Base-by-base conservation (phyloP, 1,140 invertebrate species). In the Hormaphis cornu region DNA sequence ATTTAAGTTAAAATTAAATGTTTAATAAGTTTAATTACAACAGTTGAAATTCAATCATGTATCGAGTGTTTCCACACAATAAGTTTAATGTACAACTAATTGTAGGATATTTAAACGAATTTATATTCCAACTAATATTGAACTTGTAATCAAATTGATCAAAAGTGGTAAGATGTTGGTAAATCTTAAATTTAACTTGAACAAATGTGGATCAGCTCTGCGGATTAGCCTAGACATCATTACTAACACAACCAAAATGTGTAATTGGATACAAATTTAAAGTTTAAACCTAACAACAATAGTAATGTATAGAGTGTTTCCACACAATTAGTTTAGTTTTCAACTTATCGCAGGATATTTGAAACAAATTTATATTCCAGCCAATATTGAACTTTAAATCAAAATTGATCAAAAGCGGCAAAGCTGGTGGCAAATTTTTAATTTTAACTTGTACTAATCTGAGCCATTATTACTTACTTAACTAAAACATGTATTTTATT, bases 51-150 rank as follows among this genome's bases (percentile, higher is more conserved):
- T 42, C 6, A 50, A 24, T 14, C 14, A 40, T 59, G 56, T 59
- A 40, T 59, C 56, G 56, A 59, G 56, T 59, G 56, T 59, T 59
- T 59, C 56, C 56, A 59, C 56, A 59, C 56, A 59, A 59, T 12
- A 24, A 42, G n/a, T 14, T 42, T 24, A 28, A 24, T 28, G n/a
- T 20, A 35, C 1, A 26, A 59, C 35, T 35, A 37, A 9, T 24
- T 59, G 30, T 59, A 59, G 56, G 56, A 59, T 59, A 59, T 12
- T 59, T 59, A 59, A 59, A 59, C 56, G 56, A 59, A 37, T 59
- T 59, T 24, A 18, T 59, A 7, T 59, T 4, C 56, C 56, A 59
- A 59, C 37, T 16, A 59, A 42, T 59, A 59, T 44, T 61, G 24
- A 61, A 40, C 8, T 61, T 40, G 20, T 37, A 44, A 59, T 8